A percentile compares a stretch with the other conserved stretches of the same genome.
phyloP scores from a whole-genome alignment of 35 echinoderm and acorn worm genomes.

The Apostichopus japonicus region DNA sequence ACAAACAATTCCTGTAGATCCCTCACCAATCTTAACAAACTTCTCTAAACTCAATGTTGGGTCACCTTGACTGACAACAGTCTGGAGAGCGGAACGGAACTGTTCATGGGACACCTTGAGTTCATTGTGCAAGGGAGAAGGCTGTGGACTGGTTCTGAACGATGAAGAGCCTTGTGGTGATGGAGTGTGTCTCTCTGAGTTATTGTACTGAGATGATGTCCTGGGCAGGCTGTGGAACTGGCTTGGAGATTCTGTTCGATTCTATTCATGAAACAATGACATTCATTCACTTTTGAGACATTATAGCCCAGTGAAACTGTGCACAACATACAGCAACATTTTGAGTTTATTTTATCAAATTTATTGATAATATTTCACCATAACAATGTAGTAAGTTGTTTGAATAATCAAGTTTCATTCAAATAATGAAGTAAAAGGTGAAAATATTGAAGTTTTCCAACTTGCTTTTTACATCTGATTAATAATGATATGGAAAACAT shows the following conservation, averaged over 20 bases:
- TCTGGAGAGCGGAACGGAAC: conserved; percentile 93
- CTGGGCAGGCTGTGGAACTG: conserved; percentile 34
- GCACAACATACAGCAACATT: too few relatives aligned
- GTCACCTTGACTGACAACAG: conserved; percentile 93
- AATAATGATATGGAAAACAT: too few relatives aligned
- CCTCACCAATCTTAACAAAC: conserved; percentile 99
- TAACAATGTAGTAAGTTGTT: too few relatives aligned
- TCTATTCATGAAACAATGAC: not conserved
- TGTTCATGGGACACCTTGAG: conserved; percentile 94
- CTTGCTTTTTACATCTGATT: too few relatives aligned
- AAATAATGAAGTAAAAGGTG: too few relatives aligned
- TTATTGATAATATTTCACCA: too few relatives aligned
- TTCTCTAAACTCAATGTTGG: conserved; percentile 75
- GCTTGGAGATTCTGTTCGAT: conserved; percentile 16
- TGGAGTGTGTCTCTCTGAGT: conserved; percentile 35
- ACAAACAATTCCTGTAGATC: conserved; percentile 97
- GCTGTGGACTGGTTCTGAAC: conserved; percentile 45
- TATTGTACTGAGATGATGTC: conserved; percentile 22
- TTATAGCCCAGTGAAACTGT: too few relatives aligned
- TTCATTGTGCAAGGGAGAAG: conserved; percentile 67
- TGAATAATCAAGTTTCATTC: too few relatives aligned
- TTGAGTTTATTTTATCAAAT: too few relatives aligned
- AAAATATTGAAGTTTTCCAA: too few relatives aligned
- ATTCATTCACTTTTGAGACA: too few relatives aligned
- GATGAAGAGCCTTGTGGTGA: conserved; percentile 20